phyloP scores from a whole-genome alignment of 2,888 invertebrate species.

The Dascillus cervinus region DNA sequence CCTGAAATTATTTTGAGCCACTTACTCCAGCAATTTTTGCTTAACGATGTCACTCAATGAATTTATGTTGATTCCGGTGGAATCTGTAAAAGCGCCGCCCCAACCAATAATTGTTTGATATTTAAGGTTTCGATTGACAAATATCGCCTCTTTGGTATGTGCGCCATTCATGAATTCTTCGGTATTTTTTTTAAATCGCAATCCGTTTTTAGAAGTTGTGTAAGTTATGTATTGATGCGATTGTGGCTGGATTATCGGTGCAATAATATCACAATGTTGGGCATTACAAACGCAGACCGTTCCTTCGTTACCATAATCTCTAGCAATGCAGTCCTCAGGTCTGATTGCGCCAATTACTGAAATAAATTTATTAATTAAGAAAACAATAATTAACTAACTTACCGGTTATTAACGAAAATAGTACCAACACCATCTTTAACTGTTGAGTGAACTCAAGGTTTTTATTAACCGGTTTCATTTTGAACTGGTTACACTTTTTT shows the following conservation, averaged over 20 bases:
- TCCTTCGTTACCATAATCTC: constrained; percentile 21
- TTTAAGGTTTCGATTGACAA: constrained; percentile 30
- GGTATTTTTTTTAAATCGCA: constrained; percentile 46
- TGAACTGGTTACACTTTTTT: no score
- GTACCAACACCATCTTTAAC: no score
- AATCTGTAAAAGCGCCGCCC: constrained; percentile 77
- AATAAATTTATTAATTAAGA: no score
- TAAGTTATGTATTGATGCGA: constrained; percentile 30
- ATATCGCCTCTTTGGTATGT: constrained; percentile 17
- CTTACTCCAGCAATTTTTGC: constrained; percentile 47
- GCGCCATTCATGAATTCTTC: constrained; percentile 33
- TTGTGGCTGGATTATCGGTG: constrained; percentile 16
- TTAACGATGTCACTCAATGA: constrained; percentile 49
- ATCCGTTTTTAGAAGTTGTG: constrained; percentile 43
- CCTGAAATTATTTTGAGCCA: no score
- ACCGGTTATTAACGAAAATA: no score
- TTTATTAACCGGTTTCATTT: no score
- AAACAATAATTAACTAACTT: no score
- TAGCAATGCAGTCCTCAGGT: constrained; percentile 5
- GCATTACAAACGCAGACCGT: constrained; percentile 41
- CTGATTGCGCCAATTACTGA: no score
- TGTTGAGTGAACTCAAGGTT: no score
- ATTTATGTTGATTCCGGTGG: constrained; percentile 57
- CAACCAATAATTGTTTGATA: constrained; percentile 70
- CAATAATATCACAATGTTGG: constrained; percentile 41